A percentile compares a stretch with the other conserved stretches of the same genome.
Conservation (phyloP, 2,113 vertebrate genomes). For the Oceanites oceanicus region DNA sequence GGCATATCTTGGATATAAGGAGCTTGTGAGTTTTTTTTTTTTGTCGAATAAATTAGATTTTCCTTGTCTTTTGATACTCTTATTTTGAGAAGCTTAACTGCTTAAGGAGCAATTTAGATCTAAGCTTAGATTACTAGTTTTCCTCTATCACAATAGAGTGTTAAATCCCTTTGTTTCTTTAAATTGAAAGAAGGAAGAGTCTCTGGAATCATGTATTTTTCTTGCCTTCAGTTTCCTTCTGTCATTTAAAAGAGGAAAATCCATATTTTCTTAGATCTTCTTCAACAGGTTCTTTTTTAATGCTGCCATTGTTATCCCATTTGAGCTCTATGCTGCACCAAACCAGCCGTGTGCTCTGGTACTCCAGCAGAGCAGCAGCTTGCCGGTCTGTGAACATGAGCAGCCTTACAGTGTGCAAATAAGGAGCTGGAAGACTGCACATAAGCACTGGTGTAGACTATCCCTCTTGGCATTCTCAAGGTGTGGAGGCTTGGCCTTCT, state of each 20-base stretch:
- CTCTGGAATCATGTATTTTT: neutral
- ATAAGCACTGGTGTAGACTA: neutral
- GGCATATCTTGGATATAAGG: neutral
- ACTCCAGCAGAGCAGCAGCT: neutral
- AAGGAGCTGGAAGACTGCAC: neutral
- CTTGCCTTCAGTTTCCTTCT: neutral
- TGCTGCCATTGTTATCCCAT: neutral
- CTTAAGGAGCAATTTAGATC: neutral
- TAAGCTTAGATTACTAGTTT: neutral
- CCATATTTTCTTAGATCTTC: neutral
- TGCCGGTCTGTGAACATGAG: accelerated
- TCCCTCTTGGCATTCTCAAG: neutral
- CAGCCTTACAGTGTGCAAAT: neutral
- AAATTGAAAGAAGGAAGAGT: neutral
- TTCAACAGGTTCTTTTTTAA: neutral
- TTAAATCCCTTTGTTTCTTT: neutral
- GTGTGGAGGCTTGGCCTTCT: neutral
- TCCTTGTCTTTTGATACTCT: neutral
- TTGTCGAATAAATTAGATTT: neutral
- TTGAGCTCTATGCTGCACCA: neutral
- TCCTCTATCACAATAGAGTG: neutral
- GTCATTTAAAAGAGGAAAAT: neutral
- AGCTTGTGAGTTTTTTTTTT: neutral
- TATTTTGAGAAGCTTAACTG: neutral
- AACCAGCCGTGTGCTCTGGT: neutral